Evolutionary conservation across 2,888 invertebrate genomes (phyloP), one percentile per base, ranked within the genome.

Genomic region (Rosalia funebris): DNA sequence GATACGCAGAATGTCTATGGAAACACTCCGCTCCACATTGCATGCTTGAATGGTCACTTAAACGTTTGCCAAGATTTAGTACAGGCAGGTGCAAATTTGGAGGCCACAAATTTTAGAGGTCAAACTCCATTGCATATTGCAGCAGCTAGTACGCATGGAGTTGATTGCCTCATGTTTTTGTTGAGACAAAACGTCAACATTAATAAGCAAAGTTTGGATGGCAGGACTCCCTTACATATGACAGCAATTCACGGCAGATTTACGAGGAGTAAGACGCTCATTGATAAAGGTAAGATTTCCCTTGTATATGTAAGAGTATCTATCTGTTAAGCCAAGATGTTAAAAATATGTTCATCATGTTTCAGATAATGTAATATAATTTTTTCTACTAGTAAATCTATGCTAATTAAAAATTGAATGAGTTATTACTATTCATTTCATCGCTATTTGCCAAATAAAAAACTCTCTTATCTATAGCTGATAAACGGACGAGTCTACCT

Each of bases 161-260:
- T 83, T n/a, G 83, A 84, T 36, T 88, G 88, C 75, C 76, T 88
- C 47, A 84, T 85, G 68, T 81, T 83, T 55, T 77, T 89, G 41
- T 78, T 89, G 37, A 81, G 82, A 14, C 82, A 84, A 57, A 83
- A 79, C 1, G 85, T 84, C 0, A 82, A 84, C 60, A 82, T 86
- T 15, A 86, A 87, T 71, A 81, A 82, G 32, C 84, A 84, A 72
- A 86, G 85, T 65, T 77, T 82, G 50, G 87, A 87, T 72, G 87
- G 87, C 0, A 79, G 86, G 47, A 87, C 88, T 1, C 85, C 88
- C 0, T 80, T 89, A 36, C 88, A 89, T 70, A 86, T 88, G 86
- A 87, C 88, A n/a, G 87, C 88, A 4, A 84, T 87, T 67, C 86
- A 88, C 76, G 88, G 88, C 15, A 80, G 87, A 69, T 88, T 87